Base-by-base conservation (phyloP, 2,888 invertebrate genomes). In the Ochlodes sylvanus region DNA sequence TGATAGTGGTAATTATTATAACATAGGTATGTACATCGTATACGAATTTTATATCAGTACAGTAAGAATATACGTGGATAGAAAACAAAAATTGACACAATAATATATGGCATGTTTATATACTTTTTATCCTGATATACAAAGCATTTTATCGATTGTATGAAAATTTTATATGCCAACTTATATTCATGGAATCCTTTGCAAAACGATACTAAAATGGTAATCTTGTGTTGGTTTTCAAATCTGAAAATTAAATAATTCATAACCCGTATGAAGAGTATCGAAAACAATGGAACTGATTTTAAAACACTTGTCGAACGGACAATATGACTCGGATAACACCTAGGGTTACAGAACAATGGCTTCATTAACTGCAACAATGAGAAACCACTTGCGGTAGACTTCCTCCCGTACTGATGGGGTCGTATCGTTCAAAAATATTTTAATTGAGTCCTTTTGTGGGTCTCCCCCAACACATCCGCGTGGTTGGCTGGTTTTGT, bases 291-390 rank as follows among this genome's bases (percentile, higher is more conserved):
- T 81, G 75, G 79, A 72, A 76, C 75, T 79, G 78, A 79, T 85
- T 85, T 85, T 79, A 85, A 85, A 87, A 86, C 85, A 87, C 78
- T 83, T 81, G 79, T 76, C 72, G 74, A 79, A 73, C 76, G 73
- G 80, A 91, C 90, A 90, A 88, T 90, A 84, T 79, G 77, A 80
- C 76, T 83, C 77, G 77, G 81, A 85, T 86, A 88, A 84, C 87
- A 87, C 86, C 84, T 79, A 79, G 73, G 75, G 80, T 80, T 74
- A 75, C 81, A 68, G 82, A 86, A 91, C 89, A 91, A 91, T 87
- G 77, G 86, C 74, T 80, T 90, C 87, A 87, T 90, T 90, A 87
- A 82, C 78, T 82, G 79, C 78, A 85, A 90, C 88, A 89, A 90
- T 89, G 88, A 86, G 84, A 82, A 80, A 76, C 83, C 82, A 77